Conservation (phyloP, 2,797 vertebrate species). For the Paramormyrops hopkinsi region DNA sequence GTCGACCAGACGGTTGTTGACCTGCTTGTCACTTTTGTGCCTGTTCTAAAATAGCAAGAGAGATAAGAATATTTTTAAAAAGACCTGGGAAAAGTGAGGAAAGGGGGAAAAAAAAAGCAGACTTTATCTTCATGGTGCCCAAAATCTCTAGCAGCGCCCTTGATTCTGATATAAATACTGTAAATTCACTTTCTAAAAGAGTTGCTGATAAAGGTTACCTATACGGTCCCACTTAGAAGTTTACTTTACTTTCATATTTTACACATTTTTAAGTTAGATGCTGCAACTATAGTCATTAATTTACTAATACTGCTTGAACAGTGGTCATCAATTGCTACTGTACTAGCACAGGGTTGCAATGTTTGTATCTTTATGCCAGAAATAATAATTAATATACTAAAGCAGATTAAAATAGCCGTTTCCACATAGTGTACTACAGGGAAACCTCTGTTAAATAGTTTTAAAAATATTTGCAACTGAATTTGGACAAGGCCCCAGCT, state of each 20-base stretch:
- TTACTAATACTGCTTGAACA: not conserved
- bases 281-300: not conserved
- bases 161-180: not conserved
- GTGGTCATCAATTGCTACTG: not conserved
- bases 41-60: conserved; percentile 65
- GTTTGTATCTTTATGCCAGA: not conserved
- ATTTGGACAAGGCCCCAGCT: not conserved
- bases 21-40: conserved; percentile 78
- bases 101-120: not conserved
- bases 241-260: not conserved
- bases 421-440: not conserved
- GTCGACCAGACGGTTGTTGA: conserved; percentile 81
- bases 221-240: not conserved
- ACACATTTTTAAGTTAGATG: not conserved
- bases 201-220: not conserved
- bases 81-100: not conserved
- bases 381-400: not conserved
- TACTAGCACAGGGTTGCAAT: not conserved
- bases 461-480: not conserved
- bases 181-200: not conserved
- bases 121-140: not conserved
- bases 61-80: not conserved
- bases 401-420: not conserved
- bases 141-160: not conserved
- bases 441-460: not conserved